Evolutionary conservation across 2,113 vertebrate species (phyloP).

Genomic region (Edolisoma coerulescens): DNA sequence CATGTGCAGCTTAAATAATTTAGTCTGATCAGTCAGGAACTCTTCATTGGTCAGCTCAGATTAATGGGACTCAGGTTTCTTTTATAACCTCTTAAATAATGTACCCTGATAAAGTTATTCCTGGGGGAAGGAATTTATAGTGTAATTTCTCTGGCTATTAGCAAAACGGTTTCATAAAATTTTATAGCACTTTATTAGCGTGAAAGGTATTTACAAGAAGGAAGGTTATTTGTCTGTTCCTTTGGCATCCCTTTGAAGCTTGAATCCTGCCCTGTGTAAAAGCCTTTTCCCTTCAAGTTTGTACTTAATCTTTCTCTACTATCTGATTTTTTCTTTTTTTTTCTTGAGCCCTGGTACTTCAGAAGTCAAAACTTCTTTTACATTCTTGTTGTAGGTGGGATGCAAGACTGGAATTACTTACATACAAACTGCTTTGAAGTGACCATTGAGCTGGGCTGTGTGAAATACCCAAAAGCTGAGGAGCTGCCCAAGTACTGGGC

Average conservation of each 20-base stretch:
- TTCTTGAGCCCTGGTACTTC: not conserved
- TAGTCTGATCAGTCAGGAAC: not conserved
- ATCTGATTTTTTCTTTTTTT: not conserved
- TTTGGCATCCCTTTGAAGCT: not conserved
- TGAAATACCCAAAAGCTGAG: slow-evolving; percentile 86
- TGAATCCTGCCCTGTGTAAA: not conserved
- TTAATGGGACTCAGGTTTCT: not conserved
- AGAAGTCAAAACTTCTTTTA: not conserved
- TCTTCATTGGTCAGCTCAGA: not conserved
- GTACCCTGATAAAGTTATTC: not conserved
- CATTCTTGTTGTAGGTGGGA: slow-evolving; percentile 81
- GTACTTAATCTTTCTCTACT: not conserved
- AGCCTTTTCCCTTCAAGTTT: not conserved
- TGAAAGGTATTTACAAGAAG: slow-evolving; percentile 36
- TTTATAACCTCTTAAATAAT: not conserved
- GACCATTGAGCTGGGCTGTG: slow-evolving; percentile 93
- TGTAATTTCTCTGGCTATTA: not conserved
- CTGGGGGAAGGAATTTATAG: slow-evolving; percentile 13
- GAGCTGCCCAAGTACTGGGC: slow-evolving; percentile 90
- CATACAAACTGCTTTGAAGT: slow-evolving; percentile 98
- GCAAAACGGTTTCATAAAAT: not conserved
- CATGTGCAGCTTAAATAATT: not conserved
- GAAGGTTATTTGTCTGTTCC: not conserved
- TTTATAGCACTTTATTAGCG: slow-evolving; percentile 10
- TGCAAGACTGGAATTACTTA: slow-evolving; percentile 99